phyloP scores from a whole-genome alignment of 1,140 invertebrate genomes.

The Diprion similis region DNA sequence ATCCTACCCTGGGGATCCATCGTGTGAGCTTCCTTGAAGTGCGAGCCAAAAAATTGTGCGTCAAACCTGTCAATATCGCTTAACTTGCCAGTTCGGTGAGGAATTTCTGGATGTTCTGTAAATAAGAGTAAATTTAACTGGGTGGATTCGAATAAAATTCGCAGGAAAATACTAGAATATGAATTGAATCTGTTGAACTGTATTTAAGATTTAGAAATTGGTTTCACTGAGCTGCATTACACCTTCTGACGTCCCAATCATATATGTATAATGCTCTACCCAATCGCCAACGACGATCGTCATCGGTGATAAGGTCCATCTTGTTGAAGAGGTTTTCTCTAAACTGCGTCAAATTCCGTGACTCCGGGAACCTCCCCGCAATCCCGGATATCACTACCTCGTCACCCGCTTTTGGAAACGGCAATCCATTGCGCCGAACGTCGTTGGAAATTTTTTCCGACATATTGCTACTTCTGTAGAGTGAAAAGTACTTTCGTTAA shows the following conservation, averaged over 20 bases:
- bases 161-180: too few relatives aligned
- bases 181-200: too few relatives aligned
- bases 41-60: constrained; percentile 71
- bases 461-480: too few relatives aligned
- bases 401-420: constrained; percentile 41
- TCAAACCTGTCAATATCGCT: constrained; percentile 80
- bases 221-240: too few relatives aligned
- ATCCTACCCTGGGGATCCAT: constrained; percentile 60
- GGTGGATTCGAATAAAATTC: too few relatives aligned
- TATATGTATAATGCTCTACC: too few relatives aligned
- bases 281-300: constrained; percentile 39
- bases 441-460: too few relatives aligned
- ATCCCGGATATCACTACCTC: constrained; percentile 68
- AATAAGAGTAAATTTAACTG: too few relatives aligned
- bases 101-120: constrained; percentile 62
- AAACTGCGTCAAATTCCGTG: constrained; percentile 67
- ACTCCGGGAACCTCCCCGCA: constrained; percentile 68
- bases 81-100: constrained; percentile 76
- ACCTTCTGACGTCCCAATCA: too few relatives aligned
- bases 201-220: too few relatives aligned
- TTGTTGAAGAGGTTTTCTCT: constrained; percentile 62
- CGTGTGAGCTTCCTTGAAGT: not conserved
- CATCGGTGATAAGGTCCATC: constrained; percentile 68
- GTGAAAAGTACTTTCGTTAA: too few relatives aligned
- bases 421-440: not conserved